phyloP scores from a whole-genome alignment of 2,888 invertebrate species.

The Mimas tiliae region DNA sequence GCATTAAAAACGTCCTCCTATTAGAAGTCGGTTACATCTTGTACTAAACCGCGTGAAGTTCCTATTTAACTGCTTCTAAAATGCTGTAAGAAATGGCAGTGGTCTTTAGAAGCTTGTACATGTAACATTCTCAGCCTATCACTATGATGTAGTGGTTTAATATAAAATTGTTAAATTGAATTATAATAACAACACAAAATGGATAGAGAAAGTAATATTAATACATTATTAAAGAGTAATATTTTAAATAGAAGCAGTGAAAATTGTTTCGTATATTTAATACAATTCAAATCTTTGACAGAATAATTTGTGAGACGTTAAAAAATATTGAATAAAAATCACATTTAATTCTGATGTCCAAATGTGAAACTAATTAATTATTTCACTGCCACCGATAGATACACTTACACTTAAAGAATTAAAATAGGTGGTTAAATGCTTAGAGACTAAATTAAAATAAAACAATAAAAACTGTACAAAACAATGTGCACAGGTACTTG shows the following conservation, averaged over 20 bases:
- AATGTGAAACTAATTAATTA: no score
- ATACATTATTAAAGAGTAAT: no score
- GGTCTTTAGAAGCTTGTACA: background rate
- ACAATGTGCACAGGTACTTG: conserved; percentile 28
- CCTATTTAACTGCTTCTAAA: background rate
- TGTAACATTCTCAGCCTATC: background rate
- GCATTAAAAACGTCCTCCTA: background rate
- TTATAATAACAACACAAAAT: no score
- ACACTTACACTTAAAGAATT: background rate
- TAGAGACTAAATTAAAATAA: conserved; percentile 22
- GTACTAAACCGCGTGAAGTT: background rate
- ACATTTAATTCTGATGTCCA: no score
- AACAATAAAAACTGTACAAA: conserved; percentile 30
- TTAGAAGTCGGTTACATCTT: background rate
- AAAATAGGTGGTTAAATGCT: conserved; percentile 25
- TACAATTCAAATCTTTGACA: no score
- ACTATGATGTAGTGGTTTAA: no score
- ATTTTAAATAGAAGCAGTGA: no score
- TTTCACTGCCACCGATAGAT: background rate
- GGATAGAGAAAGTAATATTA: no score
- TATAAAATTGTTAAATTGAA: no score
- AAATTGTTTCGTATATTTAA: no score
- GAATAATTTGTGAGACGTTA: no score
- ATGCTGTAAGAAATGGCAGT: background rate
- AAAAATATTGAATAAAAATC: no score